Conservation (phyloP, 2,113 vertebrate species). For the Elephas maximus region DNA sequence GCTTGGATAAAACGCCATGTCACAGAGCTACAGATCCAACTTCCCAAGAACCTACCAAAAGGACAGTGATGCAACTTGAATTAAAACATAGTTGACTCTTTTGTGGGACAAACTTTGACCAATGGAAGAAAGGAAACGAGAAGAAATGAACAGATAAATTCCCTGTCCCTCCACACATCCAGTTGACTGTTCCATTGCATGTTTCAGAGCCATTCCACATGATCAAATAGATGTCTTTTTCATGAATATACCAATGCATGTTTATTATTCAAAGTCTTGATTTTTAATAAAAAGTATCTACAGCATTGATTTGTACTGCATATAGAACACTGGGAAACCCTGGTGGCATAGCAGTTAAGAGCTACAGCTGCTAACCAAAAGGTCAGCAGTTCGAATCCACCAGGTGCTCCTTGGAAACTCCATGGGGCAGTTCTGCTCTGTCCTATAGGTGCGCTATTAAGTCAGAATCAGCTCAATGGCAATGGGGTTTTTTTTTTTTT, state of each 20-base stretch:
- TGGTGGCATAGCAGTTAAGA: too few relatives aligned
- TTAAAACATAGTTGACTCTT: background rate
- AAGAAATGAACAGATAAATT: background rate
- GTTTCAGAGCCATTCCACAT: background rate
- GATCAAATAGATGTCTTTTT: background rate
- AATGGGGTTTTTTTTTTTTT: too few relatives aligned
- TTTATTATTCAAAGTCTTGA: slow-evolving; percentile 9
- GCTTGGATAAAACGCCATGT: background rate
- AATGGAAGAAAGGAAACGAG: background rate
- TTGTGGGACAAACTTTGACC: background rate
- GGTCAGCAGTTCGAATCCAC: too few relatives aligned
- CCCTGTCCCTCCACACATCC: background rate
- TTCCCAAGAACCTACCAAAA: background rate
- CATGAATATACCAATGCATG: background rate
- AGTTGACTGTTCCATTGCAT: background rate
- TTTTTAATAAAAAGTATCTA: slow-evolving; percentile 16
- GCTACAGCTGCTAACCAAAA: too few relatives aligned
- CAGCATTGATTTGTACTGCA: background rate
- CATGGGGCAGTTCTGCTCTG: too few relatives aligned
- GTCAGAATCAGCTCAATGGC: too few relatives aligned
- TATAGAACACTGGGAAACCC: background rate
- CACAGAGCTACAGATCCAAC: background rate
- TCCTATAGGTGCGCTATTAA: too few relatives aligned
- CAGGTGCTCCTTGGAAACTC: too few relatives aligned
- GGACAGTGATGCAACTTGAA: background rate